Evolutionary conservation across 2,113 vertebrate species (phyloP), one percentile per base, ranked within the genome.

Genomic region (Pandion haliaetus): DNA sequence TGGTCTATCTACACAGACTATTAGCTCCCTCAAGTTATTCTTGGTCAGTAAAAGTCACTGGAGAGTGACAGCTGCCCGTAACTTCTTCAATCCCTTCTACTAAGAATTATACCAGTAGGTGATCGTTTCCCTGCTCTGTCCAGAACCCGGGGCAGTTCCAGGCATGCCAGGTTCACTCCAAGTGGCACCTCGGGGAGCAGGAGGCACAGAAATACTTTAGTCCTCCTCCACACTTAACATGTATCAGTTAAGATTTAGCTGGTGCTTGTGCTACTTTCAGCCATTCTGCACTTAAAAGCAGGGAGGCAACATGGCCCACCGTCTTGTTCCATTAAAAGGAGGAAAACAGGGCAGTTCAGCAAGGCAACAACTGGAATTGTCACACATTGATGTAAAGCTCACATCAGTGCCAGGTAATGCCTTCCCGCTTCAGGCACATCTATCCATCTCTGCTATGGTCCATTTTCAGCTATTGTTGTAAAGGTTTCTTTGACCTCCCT

Each of bases 401-500:
- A 6, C 66, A 57, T 3, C 72, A 72, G 79, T 47, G 49, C 65
- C 88, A 79, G 69, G 83, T 6, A 93, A 72, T 42, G 86, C 58
- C 78, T 45, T 61, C 74, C 79, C 4, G 21, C 92, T 74, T 50
- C 81, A 77, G 81, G 71, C 80, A 86, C 88, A 66, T 73, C 84
- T 65, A 45, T 78, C 63, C 8, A 4, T 54, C 70, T 66, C 54
- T 54, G 36, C 81, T 82, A 28, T 9, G 24, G 70, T 40, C 73
- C 78, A 54, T 66, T 96, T 84, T 82, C 86, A 90, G 82, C 81
- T 95, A 66, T 28, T 79, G 78, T 5, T 85, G 55, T 38, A 65
- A 69, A 94, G 78, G 49, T 91, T 93, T 93, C 73, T 85, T 57
- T 70, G 58, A 91, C 89, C 67, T 94, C 82, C 74, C 71, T 59